A percentile compares a stretch with the other conserved stretches of the same genome.
Conservation (phyloP, 2,113 vertebrate species). For the Mohoua ochrocephala region DNA sequence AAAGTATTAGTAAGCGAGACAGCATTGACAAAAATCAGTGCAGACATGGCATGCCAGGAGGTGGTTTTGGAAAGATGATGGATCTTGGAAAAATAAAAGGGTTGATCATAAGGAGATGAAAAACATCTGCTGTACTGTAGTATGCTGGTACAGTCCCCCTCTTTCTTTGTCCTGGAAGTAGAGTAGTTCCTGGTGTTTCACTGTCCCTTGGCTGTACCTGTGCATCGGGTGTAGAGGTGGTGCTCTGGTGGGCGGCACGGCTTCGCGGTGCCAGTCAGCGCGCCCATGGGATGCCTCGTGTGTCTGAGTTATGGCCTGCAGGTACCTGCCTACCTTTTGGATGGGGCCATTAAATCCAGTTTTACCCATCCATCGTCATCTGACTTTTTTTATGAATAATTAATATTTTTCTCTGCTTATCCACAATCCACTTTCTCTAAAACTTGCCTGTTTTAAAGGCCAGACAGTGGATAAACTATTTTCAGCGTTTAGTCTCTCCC, state of each 20-base stretch:
- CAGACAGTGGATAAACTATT: not conserved
- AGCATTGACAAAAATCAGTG: not conserved
- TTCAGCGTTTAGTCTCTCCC: not conserved
- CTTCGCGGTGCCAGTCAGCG: not conserved
- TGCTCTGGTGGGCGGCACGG: not conserved
- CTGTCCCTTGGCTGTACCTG: not conserved
- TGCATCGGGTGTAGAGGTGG: not conserved
- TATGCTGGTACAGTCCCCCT: not conserved
- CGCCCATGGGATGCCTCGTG: not conserved
- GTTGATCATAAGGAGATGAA: not conserved
- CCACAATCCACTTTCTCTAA: not conserved
- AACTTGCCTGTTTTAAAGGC: not conserved
- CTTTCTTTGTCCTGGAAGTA: not conserved
- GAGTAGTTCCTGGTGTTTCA: not conserved
- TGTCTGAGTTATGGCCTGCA: not conserved
- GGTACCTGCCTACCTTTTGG: not conserved
- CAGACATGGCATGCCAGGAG: not conserved
- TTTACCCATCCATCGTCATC: not conserved
- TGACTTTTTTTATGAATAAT: not conserved
- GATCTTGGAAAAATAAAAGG: not conserved
- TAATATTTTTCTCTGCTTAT: not conserved
- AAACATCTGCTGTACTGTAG: not conserved
- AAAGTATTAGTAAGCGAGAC: not conserved
- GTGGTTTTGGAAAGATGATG: not conserved
- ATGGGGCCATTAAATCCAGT: not conserved